Percentiles rank a stretch among this genome's conserved stretches.
Conservation (phyloP, 2,797 vertebrate species). For the Premnoplex brunnescens region DNA sequence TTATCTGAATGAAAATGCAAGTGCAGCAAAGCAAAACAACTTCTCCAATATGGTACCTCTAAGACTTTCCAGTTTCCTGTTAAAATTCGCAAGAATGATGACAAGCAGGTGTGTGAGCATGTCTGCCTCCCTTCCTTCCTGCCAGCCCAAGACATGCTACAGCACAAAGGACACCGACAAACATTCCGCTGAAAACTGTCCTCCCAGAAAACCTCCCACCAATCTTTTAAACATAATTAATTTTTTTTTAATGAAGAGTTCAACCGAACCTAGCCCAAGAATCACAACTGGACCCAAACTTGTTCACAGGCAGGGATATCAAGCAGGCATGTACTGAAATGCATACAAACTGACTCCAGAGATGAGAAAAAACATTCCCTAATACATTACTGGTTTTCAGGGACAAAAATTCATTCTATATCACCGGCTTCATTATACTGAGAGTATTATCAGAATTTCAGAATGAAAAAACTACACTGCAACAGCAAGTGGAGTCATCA, state of each 20-base stretch:
- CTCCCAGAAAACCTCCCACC: background rate
- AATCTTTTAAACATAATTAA: background rate
- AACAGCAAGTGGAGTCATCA: background rate
- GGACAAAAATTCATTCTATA: background rate
- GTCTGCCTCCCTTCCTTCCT: background rate
- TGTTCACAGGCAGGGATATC: background rate
- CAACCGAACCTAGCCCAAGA: background rate
- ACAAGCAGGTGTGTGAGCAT: rapidly evolving
- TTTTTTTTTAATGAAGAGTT: background rate
- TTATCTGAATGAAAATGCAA: background rate
- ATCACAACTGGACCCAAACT: background rate
- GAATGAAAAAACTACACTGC: background rate
- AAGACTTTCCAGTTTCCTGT: background rate
- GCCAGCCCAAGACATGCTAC: background rate
- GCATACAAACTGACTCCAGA: background rate
- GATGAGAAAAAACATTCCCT: background rate
- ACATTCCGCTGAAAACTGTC: background rate
- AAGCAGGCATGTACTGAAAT: background rate
- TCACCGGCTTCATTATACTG: background rate
- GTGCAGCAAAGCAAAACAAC: background rate
- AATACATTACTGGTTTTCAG: background rate
- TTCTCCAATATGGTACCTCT: background rate
- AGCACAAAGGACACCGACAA: background rate
- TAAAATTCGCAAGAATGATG: background rate
- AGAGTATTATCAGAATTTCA: background rate